A percentile compares a stretch with the other conserved stretches of the same genome.
These are phyloP conservation scores for Muricea muricata DNA, from an alignment of 92 coral and sea anemone genomes.

Conservation along the genomic window DNA sequence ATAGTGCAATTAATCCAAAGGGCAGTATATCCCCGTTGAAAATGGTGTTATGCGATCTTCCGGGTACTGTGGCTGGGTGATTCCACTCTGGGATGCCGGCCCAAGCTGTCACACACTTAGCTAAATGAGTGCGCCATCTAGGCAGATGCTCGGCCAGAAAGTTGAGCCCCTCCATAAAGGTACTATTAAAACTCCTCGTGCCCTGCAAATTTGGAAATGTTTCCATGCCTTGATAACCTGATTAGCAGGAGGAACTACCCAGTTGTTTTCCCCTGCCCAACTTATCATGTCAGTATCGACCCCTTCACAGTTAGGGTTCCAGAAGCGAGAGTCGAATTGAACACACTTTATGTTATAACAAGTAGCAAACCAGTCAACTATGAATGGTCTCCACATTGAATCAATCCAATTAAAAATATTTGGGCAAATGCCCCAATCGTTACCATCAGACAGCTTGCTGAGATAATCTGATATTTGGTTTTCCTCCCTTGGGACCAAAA, in stretches of 20 bases:
- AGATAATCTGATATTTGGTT: conserved; percentile 64
- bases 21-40: conserved; percentile 38
- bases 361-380: conserved; percentile 54
- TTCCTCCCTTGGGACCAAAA: conserved; percentile 61
- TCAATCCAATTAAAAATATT: conserved; percentile 48
- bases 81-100: conserved; percentile 56
- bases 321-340: conserved; percentile 57
- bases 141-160: conserved; percentile 61
- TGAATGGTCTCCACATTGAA: conserved; percentile 55
- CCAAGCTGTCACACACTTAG: conserved; percentile 54
- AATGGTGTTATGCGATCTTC: conserved; percentile 40
- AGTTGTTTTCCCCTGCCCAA: conserved; percentile 56
- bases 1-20: conserved; percentile 58
- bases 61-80: conserved; percentile 53
- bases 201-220: conserved; percentile 54
- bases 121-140: conserved; percentile 53
- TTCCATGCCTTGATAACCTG: conserved; percentile 59
- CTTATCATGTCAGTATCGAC: conserved; percentile 43
- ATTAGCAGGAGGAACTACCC: conserved; percentile 58
- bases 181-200: conserved; percentile 40
- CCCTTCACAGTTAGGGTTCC: conserved; percentile 64
- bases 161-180: conserved; percentile 54
- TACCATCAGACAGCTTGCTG: conserved; percentile 56
- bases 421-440: conserved; percentile 62
- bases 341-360: conserved; percentile 56